phyloP scores from a whole-genome alignment of 1,140 invertebrate species.

The Elymnias hypermnestra region DNA sequence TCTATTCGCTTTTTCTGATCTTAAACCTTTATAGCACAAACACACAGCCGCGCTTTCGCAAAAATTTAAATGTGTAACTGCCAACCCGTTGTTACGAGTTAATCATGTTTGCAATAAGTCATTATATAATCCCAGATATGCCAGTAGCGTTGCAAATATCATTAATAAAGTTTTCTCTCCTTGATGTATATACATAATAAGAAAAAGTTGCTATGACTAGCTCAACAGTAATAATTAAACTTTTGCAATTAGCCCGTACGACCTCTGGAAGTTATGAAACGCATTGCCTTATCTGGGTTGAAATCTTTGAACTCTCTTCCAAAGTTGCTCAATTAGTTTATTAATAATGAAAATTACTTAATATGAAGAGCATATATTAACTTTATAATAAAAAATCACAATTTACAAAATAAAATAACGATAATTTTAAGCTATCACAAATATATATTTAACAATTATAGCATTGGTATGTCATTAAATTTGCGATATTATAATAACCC shows the following conservation, averaged over 20 bases:
- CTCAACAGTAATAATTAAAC: slow-evolving; percentile 30
- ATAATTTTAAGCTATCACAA: no score
- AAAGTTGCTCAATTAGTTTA: slow-evolving; percentile 15
- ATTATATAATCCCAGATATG: no score
- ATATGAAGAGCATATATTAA: not conserved
- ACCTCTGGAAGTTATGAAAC: slow-evolving; percentile 23
- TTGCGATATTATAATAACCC: no score
- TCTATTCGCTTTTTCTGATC: no score
- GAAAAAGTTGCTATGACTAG: slow-evolving; percentile 7
- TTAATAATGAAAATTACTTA: slow-evolving; percentile 1
- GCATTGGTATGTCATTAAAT: no score
- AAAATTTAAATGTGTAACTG: no score
- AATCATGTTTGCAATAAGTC: no score
- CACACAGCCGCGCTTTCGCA: no score
- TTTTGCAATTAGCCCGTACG: slow-evolving; percentile 27
- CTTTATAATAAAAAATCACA: not conserved
- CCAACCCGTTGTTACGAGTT: no score
- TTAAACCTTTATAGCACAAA: no score
- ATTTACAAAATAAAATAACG: not conserved
- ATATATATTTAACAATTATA: no score
- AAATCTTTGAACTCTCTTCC: slow-evolving; percentile 14
- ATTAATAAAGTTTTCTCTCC: slow-evolving; percentile 10
- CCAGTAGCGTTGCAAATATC: no score
- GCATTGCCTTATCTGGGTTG: slow-evolving; percentile 17
- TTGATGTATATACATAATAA: not conserved